These are phyloP conservation scores for Clistopyga incitator DNA, from an alignment of 2,888 invertebrate species.

Conservation along the genomic window DNA sequence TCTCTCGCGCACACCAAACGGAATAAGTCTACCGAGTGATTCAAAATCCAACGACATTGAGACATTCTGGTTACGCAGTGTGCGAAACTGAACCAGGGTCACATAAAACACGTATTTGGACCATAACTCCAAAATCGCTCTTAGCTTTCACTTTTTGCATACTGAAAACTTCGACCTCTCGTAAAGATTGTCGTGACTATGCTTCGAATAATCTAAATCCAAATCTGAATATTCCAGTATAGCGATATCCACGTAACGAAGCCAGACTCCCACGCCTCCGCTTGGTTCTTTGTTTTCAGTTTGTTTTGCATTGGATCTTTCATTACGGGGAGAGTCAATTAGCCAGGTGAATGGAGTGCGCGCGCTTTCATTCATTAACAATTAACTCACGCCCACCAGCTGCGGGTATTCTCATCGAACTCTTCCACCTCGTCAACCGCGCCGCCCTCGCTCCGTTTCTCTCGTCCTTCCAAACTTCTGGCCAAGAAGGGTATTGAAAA, in stretches of 20 bases:
- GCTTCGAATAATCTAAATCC: background rate
- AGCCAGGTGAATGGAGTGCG: background rate
- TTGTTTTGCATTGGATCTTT: background rate
- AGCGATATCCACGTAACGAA: background rate
- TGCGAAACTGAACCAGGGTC: background rate
- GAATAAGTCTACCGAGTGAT: conserved; percentile 26
- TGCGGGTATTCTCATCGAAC: conserved; percentile 7
- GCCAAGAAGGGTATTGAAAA: background rate
- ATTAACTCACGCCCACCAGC: conserved; percentile 30
- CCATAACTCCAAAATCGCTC: background rate
- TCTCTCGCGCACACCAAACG: background rate
- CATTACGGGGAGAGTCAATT: conserved; percentile 17
- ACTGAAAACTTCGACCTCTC: too few species aligned
- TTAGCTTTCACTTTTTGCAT: too few species aligned
- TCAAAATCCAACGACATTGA: conserved; percentile 3
- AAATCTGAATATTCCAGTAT: background rate
- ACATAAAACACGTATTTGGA: background rate
- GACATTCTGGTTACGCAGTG: background rate
- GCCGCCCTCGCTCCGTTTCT: background rate
- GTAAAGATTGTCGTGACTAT: background rate
- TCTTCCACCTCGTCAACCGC: background rate
- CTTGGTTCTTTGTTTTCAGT: background rate
- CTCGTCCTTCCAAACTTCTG: conserved; percentile 5
- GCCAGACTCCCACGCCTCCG: background rate
- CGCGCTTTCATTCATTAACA: conserved; percentile 35